Percentiles rank a stretch among this genome's conserved stretches.
These are phyloP conservation scores for Diorhabda elongata DNA, from an alignment of 1,140 invertebrate species.

Conservation along the genomic window DNA sequence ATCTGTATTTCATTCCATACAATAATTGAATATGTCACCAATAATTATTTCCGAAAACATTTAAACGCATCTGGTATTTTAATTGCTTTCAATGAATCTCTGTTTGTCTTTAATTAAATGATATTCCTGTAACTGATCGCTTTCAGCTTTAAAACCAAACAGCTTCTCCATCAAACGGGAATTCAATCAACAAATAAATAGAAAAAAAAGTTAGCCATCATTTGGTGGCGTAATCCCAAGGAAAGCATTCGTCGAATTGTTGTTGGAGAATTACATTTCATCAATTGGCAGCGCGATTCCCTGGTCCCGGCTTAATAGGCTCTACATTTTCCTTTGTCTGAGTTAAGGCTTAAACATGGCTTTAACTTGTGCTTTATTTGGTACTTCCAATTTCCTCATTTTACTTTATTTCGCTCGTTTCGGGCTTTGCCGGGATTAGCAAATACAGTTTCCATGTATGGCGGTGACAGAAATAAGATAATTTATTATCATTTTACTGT, in stretches of 20 bases:
- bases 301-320: background rate
- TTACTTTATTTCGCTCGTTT: conserved; percentile 2
- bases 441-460: conserved; percentile 1
- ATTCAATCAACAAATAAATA: conserved; percentile 3
- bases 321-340: conserved; percentile 2
- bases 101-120: too few relatives aligned
- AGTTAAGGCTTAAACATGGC: conserved; percentile 1
- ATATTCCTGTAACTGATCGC: too few relatives aligned
- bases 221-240: background rate
- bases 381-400: conserved; percentile 2
- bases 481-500: too few relatives aligned
- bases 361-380: conserved; percentile 3
- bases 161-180: background rate
- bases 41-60: too few relatives aligned
- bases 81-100: too few relatives aligned
- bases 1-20: too few relatives aligned
- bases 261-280: conserved; percentile 1
- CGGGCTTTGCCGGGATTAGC: background rate
- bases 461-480: background rate
- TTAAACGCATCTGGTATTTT: too few relatives aligned
- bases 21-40: too few relatives aligned
- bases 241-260: background rate
- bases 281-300: conserved; percentile 1
- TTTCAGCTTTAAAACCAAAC: too few relatives aligned
- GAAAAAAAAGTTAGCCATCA: background rate